Percentiles rank a stretch among this genome's conserved stretches.
These are phyloP conservation scores for Eupithecia centaureata DNA, from an alignment of 2,888 invertebrate genomes.

Conservation along the genomic window DNA sequence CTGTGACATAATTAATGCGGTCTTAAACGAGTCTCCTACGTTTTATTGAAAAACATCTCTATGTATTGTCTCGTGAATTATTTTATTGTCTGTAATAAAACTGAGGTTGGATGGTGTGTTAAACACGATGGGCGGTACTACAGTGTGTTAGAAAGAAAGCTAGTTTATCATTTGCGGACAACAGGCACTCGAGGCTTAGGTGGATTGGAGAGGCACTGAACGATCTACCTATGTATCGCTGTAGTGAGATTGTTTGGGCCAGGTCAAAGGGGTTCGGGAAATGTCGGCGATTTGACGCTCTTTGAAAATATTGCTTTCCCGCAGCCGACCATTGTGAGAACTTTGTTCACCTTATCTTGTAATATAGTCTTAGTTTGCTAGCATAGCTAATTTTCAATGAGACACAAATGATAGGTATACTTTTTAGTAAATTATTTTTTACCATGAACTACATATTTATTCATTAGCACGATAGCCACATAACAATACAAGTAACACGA, in stretches of 20 bases:
- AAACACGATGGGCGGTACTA: conserved; percentile 49
- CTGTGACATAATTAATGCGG: conserved; percentile 59
- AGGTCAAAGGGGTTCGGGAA: conserved; percentile 59
- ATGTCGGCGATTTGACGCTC: conserved; percentile 60
- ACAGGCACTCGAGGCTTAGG: conserved; percentile 68
- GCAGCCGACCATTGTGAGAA: conserved; percentile 52
- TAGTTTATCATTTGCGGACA: conserved; percentile 77
- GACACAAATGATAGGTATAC: not conserved
- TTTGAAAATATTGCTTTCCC: conserved; percentile 64
- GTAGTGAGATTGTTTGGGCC: conserved; percentile 58
- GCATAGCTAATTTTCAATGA: conserved; percentile 18
- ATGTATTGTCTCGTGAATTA: conserved; percentile 40
- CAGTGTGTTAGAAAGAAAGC: conserved; percentile 62
- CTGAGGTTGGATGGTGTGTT: conserved; percentile 47
- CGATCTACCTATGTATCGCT: conserved; percentile 57
- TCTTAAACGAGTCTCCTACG: conserved; percentile 48
- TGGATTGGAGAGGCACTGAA: conserved; percentile 59
- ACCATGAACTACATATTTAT: no score
- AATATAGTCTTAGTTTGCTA: conserved; percentile 47
- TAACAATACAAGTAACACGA: no score
- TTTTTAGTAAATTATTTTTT: not conserved
- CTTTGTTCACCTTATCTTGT: conserved; percentile 54
- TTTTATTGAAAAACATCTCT: conserved; percentile 42
- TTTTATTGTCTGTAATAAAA: conserved; percentile 57
- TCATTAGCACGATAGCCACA: no score